Conservation (phyloP, 2,888 invertebrate species). For the Apoda limacodes region DNA sequence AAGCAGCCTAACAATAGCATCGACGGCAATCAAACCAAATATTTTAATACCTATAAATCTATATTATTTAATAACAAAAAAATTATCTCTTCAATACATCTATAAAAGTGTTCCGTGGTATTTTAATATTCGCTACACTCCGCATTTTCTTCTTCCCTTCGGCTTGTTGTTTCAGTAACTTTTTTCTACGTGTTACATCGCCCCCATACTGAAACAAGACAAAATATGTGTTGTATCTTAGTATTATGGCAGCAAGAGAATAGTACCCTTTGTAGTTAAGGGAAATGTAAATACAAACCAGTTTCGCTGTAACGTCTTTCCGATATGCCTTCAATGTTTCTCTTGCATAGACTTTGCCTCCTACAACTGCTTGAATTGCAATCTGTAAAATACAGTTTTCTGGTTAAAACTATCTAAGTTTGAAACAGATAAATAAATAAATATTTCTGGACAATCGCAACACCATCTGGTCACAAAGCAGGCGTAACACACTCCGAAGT, state of each 20-base stretch:
- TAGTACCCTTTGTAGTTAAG: background rate
- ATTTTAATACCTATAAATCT: no score
- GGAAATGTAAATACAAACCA: conserved; percentile 71
- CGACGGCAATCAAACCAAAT: no score
- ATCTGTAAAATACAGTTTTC: conserved; percentile 74
- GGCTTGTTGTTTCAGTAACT: conserved; percentile 88
- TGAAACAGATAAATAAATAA: no score
- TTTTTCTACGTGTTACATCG: conserved; percentile 89
- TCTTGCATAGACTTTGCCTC: conserved; percentile 83
- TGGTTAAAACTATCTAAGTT: no score
- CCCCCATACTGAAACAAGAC: conserved; percentile 84
- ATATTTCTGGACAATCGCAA: no score
- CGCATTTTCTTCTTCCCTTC: conserved; percentile 96
- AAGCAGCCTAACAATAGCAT: no score
- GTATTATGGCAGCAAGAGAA: background rate
- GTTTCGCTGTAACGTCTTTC: conserved; percentile 94
- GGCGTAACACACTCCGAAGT: no score
- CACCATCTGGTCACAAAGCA: no score
- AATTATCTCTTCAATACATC: conserved; percentile 83
- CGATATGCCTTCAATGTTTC: conserved; percentile 88
- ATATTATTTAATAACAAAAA: background rate
- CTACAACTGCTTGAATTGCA: conserved; percentile 86
- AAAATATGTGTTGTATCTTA: background rate
- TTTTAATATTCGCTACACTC: conserved; percentile 88
- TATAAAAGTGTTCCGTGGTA: conserved; percentile 95